Percentiles rank a stretch among this genome's conserved stretches.
These are phyloP conservation scores for Idaea straminata DNA, from an alignment of 2,888 invertebrate genomes.

Conservation along the genomic window DNA sequence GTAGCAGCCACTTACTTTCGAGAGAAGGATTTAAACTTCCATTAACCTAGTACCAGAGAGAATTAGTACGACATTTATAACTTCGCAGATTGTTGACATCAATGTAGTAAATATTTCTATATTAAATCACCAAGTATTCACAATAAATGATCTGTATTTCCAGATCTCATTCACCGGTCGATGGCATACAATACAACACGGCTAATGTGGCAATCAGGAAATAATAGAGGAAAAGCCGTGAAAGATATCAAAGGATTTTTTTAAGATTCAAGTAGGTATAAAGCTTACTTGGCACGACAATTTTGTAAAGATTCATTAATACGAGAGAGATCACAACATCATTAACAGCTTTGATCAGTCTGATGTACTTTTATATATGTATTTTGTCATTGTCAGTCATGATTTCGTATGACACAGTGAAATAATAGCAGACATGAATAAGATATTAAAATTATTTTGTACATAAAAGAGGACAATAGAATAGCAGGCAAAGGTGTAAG, in stretches of 20 bases:
- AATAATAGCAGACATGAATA: background rate
- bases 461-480: background rate
- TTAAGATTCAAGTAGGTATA: background rate
- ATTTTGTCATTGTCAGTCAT: background rate
- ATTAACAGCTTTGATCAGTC: background rate
- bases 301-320: background rate
- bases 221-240: conserved; percentile 1
- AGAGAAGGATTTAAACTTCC: background rate
- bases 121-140: background rate
- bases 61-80: background rate
- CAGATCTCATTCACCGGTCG: background rate
- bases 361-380: background rate
- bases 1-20: background rate
- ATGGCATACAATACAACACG: background rate
- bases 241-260: background rate
- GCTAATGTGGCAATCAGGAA: background rate
- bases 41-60: background rate
- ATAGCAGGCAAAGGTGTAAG: background rate
- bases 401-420: background rate
- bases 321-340: background rate
- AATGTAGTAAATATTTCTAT: background rate
- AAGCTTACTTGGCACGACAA: background rate
- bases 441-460: background rate
- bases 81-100: background rate
- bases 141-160: conserved; percentile 1